phyloP scores from a whole-genome alignment of 2,888 invertebrate species.

The Pycnomerus fuliginosus region DNA sequence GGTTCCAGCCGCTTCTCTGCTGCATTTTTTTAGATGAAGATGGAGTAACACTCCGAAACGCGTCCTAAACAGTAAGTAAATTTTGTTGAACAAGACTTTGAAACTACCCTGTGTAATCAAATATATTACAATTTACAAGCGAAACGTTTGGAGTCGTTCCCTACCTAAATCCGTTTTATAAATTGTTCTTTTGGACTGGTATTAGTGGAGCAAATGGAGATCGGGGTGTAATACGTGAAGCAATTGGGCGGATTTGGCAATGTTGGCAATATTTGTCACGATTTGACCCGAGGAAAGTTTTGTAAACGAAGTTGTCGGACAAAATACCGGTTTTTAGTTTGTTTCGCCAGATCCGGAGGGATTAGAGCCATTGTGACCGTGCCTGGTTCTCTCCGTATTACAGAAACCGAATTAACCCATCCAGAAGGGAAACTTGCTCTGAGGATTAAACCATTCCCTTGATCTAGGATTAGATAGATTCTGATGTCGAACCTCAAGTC shows the following conservation, averaged over 20 bases:
- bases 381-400: slow-evolving; percentile 41
- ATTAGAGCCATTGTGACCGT: slow-evolving; percentile 50
- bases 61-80: too few relatives aligned
- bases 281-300: slow-evolving; percentile 38
- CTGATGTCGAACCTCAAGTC: slow-evolving; percentile 43
- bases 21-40: too few relatives aligned
- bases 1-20: too few relatives aligned
- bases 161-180: too few relatives aligned
- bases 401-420: slow-evolving; percentile 47
- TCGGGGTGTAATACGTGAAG: slow-evolving; percentile 4
- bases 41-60: too few relatives aligned
- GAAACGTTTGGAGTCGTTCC: too few relatives aligned
- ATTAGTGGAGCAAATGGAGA: neutral
- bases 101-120: too few relatives aligned
- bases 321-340: slow-evolving; percentile 50
- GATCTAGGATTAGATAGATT: slow-evolving; percentile 49
- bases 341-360: slow-evolving; percentile 47
- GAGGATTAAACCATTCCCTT: slow-evolving; percentile 49
- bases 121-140: too few relatives aligned
- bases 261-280: slow-evolving; percentile 30
- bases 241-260: slow-evolving; percentile 17
- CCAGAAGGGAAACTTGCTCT: slow-evolving; percentile 48
- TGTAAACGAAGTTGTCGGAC: slow-evolving; percentile 44
- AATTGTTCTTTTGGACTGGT: too few relatives aligned
- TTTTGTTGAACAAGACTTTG: too few relatives aligned